phyloP scores from a whole-genome alignment of 2,797 vertebrate species.

The Pseudotriccus pelzelni region DNA sequence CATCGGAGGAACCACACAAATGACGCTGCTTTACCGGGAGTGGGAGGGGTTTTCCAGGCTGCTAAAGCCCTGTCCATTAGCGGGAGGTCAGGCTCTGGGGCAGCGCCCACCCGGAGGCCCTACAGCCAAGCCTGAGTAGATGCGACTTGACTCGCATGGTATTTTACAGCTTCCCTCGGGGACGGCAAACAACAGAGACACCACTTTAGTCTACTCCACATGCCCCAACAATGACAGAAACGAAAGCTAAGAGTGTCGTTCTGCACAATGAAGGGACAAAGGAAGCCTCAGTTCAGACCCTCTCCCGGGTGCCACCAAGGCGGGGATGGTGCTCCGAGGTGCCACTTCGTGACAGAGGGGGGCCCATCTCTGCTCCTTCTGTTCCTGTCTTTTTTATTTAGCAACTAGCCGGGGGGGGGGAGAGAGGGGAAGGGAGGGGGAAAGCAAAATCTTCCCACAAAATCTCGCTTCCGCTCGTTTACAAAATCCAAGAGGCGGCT shows the following conservation, averaged over 20 bases:
- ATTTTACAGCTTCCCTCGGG: background rate
- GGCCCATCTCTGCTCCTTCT: background rate
- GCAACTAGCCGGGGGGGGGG: background rate
- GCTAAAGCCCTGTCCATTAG: background rate
- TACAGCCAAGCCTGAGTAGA: background rate
- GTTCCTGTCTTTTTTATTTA: background rate
- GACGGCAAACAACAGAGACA: background rate
- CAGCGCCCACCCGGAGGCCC: background rate
- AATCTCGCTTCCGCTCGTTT: accelerated
- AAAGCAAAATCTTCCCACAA: background rate
- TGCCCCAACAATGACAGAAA: background rate
- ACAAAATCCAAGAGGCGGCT: background rate
- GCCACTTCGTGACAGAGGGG: background rate
- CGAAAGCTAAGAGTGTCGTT: background rate
- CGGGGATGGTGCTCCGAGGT: background rate
- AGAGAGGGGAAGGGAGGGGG: too few species aligned
- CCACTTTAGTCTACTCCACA: background rate
- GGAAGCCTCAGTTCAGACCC: accelerated
- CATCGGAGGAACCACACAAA: accelerated
- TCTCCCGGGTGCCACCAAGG: background rate
- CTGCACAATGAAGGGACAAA: background rate
- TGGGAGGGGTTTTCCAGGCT: background rate
- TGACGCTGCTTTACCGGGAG: background rate
- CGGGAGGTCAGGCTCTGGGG: background rate
- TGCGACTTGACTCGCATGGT: accelerated